Conservation (phyloP, 2,113 vertebrate species). For the Odontophorus gujanensis region DNA sequence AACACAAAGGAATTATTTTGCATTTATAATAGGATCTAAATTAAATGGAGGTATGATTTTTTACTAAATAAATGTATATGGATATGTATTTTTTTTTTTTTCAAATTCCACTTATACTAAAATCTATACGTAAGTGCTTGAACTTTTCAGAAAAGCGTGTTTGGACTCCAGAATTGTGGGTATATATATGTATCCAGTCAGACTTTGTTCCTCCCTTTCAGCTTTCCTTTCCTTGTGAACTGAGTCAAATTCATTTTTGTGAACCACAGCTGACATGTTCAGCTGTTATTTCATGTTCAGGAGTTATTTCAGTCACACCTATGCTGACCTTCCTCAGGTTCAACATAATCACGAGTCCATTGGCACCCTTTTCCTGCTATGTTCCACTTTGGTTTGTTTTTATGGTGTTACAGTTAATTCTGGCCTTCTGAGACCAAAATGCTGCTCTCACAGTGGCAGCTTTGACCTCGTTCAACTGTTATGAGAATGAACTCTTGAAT, state of each 20-base stretch:
- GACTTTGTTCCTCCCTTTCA: background rate
- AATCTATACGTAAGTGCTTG: background rate
- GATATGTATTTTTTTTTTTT: no score
- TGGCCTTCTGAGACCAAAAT: background rate
- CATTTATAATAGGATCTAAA: background rate
- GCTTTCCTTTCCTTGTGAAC: background rate
- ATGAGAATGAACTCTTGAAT: background rate
- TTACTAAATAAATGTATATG: background rate
- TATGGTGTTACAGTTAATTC: background rate
- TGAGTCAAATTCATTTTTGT: background rate
- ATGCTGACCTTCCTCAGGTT: accelerated
- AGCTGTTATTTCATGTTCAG: background rate
- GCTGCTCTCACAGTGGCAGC: background rate
- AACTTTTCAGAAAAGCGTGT: background rate
- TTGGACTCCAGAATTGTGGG: background rate
- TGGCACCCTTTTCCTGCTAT: background rate
- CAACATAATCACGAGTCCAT: accelerated
- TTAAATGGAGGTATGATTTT: background rate
- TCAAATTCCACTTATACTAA: background rate
- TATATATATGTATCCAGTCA: background rate
- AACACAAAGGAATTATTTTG: background rate
- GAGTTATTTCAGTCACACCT: background rate
- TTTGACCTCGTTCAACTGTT: background rate
- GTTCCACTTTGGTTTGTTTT: background rate
- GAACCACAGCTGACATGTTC: background rate